Conservation (phyloP, 2,797 vertebrate species). For the Sebastes alutus region DNA sequence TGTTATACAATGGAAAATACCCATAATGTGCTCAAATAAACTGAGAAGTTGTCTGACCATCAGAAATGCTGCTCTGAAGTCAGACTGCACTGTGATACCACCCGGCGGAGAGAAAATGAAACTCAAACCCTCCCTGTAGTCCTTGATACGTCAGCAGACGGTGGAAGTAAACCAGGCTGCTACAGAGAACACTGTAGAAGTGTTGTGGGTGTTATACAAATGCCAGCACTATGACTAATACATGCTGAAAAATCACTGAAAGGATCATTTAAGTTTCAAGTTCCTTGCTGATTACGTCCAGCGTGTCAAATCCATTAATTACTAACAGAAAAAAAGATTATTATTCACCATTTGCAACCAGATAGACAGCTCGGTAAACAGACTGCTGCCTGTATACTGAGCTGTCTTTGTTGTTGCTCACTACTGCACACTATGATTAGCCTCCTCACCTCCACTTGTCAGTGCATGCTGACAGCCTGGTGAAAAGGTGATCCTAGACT, state of each 20-base stretch:
- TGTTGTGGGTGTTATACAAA: conserved; percentile 48
- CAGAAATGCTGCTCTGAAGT: neutral
- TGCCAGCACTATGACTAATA: conserved; percentile 53
- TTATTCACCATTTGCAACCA: conserved; percentile 12
- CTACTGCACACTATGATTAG: conserved; percentile 25
- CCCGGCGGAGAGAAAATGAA: conserved; percentile 38
- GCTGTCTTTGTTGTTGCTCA: neutral
- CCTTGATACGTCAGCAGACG: conserved; percentile 38
- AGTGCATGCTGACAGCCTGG: conserved; percentile 42
- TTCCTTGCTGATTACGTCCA: conserved; percentile 3
- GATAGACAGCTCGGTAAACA: conserved; percentile 9
- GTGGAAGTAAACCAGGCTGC: conserved; percentile 51
- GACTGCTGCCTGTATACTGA: neutral
- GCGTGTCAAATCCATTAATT: conserved; percentile 7
- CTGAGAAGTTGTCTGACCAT: conserved; percentile 14
- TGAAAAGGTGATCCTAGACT: conserved; percentile 17
- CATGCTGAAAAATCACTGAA: conserved; percentile 21
- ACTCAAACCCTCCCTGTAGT: conserved; percentile 45
- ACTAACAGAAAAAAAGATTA: conserved; percentile 8
- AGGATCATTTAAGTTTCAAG: conserved; percentile 25
- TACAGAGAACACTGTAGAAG: conserved; percentile 33
- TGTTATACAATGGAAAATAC: conserved; percentile 7
- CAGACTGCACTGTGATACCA: conserved; percentile 32
- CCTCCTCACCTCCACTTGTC: conserved; percentile 42
- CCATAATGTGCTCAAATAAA: conserved; percentile 15